Evolutionary conservation across 2,888 invertebrate species (phyloP).

Genomic region (Erannis defoliaria): DNA sequence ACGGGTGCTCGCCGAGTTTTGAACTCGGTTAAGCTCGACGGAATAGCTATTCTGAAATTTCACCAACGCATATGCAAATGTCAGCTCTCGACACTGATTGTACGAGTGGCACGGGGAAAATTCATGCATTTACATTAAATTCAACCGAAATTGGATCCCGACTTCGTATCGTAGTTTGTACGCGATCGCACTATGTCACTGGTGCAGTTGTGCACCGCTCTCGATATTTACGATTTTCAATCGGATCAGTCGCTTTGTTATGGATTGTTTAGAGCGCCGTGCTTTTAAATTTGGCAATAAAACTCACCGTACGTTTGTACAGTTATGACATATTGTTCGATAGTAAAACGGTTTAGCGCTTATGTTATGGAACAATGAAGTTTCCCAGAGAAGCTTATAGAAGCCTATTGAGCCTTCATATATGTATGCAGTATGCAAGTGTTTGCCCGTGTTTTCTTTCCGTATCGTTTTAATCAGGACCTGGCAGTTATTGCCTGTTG

Average conservation of each 20-base stretch:
- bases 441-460: slow-evolving; percentile 53
- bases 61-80: slow-evolving; percentile 85
- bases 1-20: slow-evolving; percentile 76
- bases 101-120: slow-evolving; percentile 83
- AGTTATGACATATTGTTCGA: slow-evolving; percentile 28
- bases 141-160: slow-evolving; percentile 81
- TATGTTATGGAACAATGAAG: slow-evolving; percentile 11
- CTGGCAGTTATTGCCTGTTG: slow-evolving; percentile 56
- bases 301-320: slow-evolving; percentile 27
- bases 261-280: slow-evolving; percentile 42
- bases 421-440: slow-evolving; percentile 27
- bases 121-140: slow-evolving; percentile 86
- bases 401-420: slow-evolving; percentile 10
- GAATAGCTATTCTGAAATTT: slow-evolving; percentile 83
- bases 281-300: slow-evolving; percentile 39
- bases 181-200: slow-evolving; percentile 74
- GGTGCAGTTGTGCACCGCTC: slow-evolving; percentile 52
- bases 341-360: slow-evolving; percentile 20
- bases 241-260: slow-evolving; percentile 66
- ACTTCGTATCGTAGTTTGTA: slow-evolving; percentile 76
- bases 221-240: slow-evolving; percentile 82
- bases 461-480: slow-evolving; percentile 68
- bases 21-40: slow-evolving; percentile 80
- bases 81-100: slow-evolving; percentile 86
- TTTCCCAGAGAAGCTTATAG: slow-evolving; percentile 12